phyloP scores from a whole-genome alignment of 1,140 invertebrate species.

The Zaprionus ghesquierei region DNA sequence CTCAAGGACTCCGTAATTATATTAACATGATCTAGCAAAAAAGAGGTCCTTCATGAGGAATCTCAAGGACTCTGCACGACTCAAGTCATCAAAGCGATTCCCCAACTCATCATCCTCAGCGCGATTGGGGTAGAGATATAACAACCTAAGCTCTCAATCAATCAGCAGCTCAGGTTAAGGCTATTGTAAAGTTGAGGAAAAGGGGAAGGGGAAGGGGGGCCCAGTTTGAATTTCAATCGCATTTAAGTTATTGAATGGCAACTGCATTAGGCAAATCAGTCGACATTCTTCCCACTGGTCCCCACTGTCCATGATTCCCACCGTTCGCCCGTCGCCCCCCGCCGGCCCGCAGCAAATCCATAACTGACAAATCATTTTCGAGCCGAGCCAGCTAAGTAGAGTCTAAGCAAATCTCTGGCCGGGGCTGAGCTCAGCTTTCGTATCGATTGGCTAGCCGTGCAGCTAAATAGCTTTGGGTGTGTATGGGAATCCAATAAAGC shows the following conservation, averaged over 20 bases:
- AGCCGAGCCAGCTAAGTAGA: slow-evolving; percentile 36
- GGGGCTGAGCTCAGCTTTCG: slow-evolving; percentile 26
- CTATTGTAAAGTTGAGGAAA: slow-evolving; percentile 51
- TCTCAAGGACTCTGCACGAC: slow-evolving; percentile 27
- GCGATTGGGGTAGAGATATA: slow-evolving; percentile 21
- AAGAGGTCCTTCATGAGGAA: slow-evolving; percentile 11
- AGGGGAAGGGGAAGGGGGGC: slow-evolving; percentile 19
- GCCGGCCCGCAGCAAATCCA: slow-evolving; percentile 21
- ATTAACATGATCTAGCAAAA: slow-evolving; percentile 37
- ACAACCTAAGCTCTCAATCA: slow-evolving; percentile 70
- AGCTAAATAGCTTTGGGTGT: slow-evolving; percentile 65
- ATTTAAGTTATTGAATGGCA: slow-evolving; percentile 60
- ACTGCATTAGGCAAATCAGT: slow-evolving; percentile 67
- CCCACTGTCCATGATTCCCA: background rate
- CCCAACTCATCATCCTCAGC: slow-evolving; percentile 31
- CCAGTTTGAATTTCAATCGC: slow-evolving; percentile 37
- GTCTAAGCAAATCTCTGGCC: slow-evolving; percentile 38
- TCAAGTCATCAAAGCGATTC: slow-evolving; percentile 28
- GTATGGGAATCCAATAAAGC: slow-evolving; percentile 78
- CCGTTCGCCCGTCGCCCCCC: background rate
- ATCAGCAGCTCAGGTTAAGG: slow-evolving; percentile 73
- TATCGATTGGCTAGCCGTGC: slow-evolving; percentile 40
- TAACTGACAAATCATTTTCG: slow-evolving; percentile 69
- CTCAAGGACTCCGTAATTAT: slow-evolving; percentile 2
- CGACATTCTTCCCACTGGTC: background rate